Evolutionary conservation across 2,113 vertebrate species (phyloP).

Genomic region (Oceanodroma tethys): DNA sequence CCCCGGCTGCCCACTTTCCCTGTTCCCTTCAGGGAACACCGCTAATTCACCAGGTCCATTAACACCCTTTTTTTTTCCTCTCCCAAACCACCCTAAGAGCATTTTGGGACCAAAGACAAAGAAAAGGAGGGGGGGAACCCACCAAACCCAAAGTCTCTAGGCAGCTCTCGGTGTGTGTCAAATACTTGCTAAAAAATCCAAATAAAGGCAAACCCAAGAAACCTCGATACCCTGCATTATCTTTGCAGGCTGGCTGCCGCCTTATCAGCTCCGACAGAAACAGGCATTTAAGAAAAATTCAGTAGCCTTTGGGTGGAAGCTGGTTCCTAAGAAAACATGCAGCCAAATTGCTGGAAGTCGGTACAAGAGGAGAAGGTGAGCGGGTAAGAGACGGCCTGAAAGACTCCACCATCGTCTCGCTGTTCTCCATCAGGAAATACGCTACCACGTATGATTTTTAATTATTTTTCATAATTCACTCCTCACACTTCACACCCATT

Average conservation of each 20-base stretch:
- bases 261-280: constrained; percentile 56
- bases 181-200: constrained; percentile 24
- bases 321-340: neutral
- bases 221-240: neutral
- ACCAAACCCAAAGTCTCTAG: neutral
- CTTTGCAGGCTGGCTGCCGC: constrained; percentile 34
- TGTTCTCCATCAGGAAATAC: neutral
- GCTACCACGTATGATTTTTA: neutral
- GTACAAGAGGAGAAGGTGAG: neutral
- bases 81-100: neutral
- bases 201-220: constrained; percentile 28
- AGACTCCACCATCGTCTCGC: fast-evolving
- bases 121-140: neutral
- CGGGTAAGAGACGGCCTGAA: neutral
- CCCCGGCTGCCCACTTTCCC: neutral
- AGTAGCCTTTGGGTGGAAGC: constrained; percentile 17
- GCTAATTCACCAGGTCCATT: neutral
- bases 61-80: neutral
- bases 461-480: constrained; percentile 14
- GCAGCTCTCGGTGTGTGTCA: neutral
- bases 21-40: neutral
- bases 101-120: neutral
- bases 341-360: neutral
- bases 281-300: neutral
- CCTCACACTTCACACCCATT: neutral